Percentiles rank a stretch among this genome's conserved stretches.
phyloP scores from a whole-genome alignment of 2,888 invertebrate species.

The Tupiocoris notatus region DNA sequence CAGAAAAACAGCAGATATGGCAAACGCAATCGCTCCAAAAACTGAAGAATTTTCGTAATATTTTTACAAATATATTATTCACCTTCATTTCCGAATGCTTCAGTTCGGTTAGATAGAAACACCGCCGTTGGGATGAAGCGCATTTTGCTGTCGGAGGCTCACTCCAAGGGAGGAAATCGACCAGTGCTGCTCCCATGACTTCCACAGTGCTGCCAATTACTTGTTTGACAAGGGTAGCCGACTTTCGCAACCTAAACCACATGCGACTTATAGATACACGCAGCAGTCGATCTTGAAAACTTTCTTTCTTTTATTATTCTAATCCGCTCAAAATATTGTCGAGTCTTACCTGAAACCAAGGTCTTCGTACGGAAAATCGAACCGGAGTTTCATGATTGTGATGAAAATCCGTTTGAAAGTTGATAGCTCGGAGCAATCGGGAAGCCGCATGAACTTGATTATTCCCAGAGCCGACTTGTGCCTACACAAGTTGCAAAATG shows the following conservation, averaged over 20 bases:
- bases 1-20: too few species aligned
- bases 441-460: slow-evolving; percentile 21
- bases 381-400: slow-evolving; percentile 32
- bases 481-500: too few species aligned
- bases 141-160: slow-evolving; percentile 1
- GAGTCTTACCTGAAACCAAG: slow-evolving; percentile 25
- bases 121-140: neutral
- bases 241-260: slow-evolving; percentile 10
- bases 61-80: neutral
- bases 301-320: too few species aligned
- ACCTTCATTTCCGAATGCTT: slow-evolving; percentile 22
- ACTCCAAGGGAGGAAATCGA: slow-evolving; percentile 19
- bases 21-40: too few species aligned
- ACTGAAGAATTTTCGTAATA: too few species aligned
- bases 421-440: slow-evolving; percentile 3
- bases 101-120: slow-evolving; percentile 18
- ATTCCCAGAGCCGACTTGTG: slow-evolving; percentile 26
- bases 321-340: too few species aligned
- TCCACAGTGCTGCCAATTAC: slow-evolving; percentile 3
- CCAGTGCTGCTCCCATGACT: slow-evolving; percentile 1
- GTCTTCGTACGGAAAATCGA: slow-evolving; percentile 36
- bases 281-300: too few species aligned
- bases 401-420: slow-evolving; percentile 24
- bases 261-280: too few species aligned
- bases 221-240: neutral